Conservation (phyloP, 2,113 vertebrate genomes). For the Hemichromis elongatus region DNA sequence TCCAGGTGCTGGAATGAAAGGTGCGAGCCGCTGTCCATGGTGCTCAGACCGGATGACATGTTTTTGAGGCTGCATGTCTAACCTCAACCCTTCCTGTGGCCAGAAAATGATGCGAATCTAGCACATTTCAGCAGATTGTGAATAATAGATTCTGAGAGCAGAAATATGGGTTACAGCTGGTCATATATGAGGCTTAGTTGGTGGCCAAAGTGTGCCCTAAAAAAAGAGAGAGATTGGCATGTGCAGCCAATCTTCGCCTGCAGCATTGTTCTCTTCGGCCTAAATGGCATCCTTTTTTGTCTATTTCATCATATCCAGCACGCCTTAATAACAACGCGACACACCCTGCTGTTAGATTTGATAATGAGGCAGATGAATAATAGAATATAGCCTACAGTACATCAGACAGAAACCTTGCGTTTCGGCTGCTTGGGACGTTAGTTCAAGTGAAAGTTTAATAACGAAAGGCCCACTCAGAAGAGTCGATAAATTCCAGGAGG, state of each 20-base stretch:
- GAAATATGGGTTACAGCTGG: conserved; percentile 8
- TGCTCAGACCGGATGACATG: conserved; percentile 5
- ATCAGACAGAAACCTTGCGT: conserved; percentile 59
- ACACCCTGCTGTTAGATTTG: conserved; percentile 63
- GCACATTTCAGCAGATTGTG: conserved; percentile 23
- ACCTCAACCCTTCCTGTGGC: not conserved
- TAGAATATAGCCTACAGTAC: conserved; percentile 62
- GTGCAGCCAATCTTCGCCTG: conserved; percentile 6
- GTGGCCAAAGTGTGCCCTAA: conserved; percentile 23
- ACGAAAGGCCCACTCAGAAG: conserved; percentile 40
- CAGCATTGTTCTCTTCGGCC: conserved; percentile 31
- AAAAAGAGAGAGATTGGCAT: not conserved
- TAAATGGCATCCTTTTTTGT: conserved; percentile 29
- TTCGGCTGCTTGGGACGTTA: conserved; percentile 55
- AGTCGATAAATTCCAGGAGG: conserved; percentile 46
- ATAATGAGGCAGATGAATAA: conserved; percentile 67
- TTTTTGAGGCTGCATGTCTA: not conserved
- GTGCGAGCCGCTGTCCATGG: conserved; percentile 13
- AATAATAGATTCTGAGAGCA: conserved; percentile 24
- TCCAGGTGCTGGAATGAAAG: conserved; percentile 30
- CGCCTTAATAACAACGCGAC: conserved; percentile 57
- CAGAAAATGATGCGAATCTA: not conserved
- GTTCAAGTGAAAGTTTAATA: conserved; percentile 60
- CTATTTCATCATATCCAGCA: conserved; percentile 41
- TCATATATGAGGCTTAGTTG: not conserved